These are phyloP conservation scores for Grammomys dolichurus DNA, from an alignment of 2,113 vertebrate genomes.

Conservation along the genomic window DNA sequence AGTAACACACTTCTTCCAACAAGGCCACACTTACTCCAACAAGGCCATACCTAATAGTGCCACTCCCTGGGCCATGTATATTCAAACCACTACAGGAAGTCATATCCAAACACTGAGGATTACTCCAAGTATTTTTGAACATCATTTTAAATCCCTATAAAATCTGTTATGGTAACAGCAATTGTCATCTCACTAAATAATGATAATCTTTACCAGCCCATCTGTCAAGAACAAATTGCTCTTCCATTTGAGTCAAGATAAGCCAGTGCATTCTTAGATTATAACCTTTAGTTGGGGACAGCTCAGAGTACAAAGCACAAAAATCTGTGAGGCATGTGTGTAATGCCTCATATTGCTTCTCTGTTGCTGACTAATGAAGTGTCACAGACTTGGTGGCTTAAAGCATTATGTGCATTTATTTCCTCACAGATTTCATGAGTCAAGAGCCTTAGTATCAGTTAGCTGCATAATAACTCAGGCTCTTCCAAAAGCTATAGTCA, in stretches of 20 bases:
- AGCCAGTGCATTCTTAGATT: not conserved
- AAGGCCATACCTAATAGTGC: too few species aligned
- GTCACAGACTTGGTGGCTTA: not conserved
- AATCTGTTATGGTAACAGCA: not conserved
- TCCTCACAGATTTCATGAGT: not conserved
- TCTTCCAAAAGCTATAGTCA: not conserved
- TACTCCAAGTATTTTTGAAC: not conserved
- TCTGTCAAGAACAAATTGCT: not conserved
- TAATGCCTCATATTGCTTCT: not conserved
- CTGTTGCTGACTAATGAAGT: not conserved
- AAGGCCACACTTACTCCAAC: too few species aligned
- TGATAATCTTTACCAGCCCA: not conserved
- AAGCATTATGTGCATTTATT: not conserved
- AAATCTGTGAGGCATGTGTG: not conserved
- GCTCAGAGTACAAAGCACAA: not conserved
- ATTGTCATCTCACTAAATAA: slow-evolving; percentile 20
- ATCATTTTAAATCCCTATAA: not conserved
- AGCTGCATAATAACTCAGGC: not conserved
- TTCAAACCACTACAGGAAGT: not conserved
- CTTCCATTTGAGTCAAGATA: slow-evolving; percentile 17
- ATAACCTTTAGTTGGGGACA: not conserved
- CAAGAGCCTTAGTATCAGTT: not conserved
- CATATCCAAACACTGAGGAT: not conserved
- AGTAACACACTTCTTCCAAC: too few species aligned
- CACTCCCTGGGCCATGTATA: too few species aligned